Evolutionary conservation across 1,140 invertebrate genomes (phyloP).

Genomic region (Drosophila bocki): DNA sequence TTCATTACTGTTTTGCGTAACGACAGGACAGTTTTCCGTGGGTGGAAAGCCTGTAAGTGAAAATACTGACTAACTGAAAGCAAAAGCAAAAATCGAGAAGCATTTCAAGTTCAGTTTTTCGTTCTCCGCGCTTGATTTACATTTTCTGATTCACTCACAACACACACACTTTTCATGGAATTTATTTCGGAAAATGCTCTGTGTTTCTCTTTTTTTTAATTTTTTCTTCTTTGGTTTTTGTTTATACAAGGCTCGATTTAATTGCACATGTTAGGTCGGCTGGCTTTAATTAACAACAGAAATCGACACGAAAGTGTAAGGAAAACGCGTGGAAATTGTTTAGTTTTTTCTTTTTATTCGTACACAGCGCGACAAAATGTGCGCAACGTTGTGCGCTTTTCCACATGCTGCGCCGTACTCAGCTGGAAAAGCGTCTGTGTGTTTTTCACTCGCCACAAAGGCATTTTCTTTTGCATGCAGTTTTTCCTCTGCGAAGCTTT

Average conservation of each 20-base stretch:
- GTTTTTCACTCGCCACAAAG: slow-evolving; percentile 42
- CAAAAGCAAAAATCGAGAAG: slow-evolving; percentile 45
- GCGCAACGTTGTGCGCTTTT: slow-evolving; percentile 71
- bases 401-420: slow-evolving; percentile 78
- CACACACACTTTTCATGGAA: slow-evolving; percentile 31
- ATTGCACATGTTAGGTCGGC: slow-evolving; percentile 28
- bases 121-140: slow-evolving; percentile 19
- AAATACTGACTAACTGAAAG: slow-evolving; percentile 30
- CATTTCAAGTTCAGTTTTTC: slow-evolving; percentile 54
- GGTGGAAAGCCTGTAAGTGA: slow-evolving; percentile 11
- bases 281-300: slow-evolving; percentile 35
- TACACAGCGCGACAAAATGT: slow-evolving; percentile 59
- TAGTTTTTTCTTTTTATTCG: slow-evolving; percentile 22
- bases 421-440: slow-evolving; percentile 69
- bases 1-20: slow-evolving; percentile 49
- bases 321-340: slow-evolving; percentile 48
- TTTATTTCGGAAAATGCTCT: slow-evolving; percentile 12
- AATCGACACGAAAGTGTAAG: slow-evolving; percentile 24
- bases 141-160: slow-evolving; percentile 11
- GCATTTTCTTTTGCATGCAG: slow-evolving; percentile 46
- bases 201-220: not conserved
- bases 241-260: slow-evolving; percentile 35
- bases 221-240: slow-evolving; percentile 6
- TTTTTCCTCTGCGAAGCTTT: slow-evolving; percentile 39
- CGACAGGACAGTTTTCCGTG: slow-evolving; percentile 41